Conservation (phyloP, 2,888 invertebrate genomes). For the Phasia obesa region DNA sequence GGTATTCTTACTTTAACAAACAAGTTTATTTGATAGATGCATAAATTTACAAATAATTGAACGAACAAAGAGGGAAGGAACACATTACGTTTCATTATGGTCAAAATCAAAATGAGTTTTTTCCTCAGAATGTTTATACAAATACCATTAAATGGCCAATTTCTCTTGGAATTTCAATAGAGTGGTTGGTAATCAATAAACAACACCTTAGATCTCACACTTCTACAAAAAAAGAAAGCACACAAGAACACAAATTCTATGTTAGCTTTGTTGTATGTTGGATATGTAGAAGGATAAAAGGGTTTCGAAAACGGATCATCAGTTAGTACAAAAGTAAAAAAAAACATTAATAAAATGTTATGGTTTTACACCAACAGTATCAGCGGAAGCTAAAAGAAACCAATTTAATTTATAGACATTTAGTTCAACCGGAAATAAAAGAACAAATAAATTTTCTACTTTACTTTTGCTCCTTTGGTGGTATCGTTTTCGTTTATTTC, state of each 20-base stretch:
- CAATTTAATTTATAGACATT: constrained; percentile 82
- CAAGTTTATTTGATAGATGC: constrained; percentile 42
- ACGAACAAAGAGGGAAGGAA: neutral
- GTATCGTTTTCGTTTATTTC: constrained; percentile 29
- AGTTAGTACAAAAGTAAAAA: constrained; percentile 79
- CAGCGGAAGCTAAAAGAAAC: constrained; percentile 76
- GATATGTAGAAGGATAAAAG: constrained; percentile 42
- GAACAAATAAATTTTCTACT: constrained; percentile 77
- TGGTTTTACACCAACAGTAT: constrained; percentile 27
- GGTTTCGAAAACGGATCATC: constrained; percentile 74
- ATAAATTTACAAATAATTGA: constrained; percentile 35
- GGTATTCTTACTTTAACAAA: neutral
- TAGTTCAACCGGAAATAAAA: constrained; percentile 79
- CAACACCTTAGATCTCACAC: neutral
- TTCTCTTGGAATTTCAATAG: constrained; percentile 33
- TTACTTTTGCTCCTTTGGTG: constrained; percentile 4
- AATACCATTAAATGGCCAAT: constrained; percentile 71
- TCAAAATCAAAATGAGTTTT: constrained; percentile 70
- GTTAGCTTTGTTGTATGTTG: constrained; percentile 2
- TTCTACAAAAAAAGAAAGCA: neutral
- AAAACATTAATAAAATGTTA: constrained; percentile 78
- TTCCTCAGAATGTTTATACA: constrained; percentile 41
- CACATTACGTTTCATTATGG: constrained; percentile 46
- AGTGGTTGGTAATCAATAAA: constrained; percentile 19
- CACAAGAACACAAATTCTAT: neutral